A percentile compares a stretch with the other conserved stretches of the same genome.
These are phyloP conservation scores for Megaustenia siamemsis DNA, from an alignment of 2,888 invertebrate species.

Conservation along the genomic window DNA sequence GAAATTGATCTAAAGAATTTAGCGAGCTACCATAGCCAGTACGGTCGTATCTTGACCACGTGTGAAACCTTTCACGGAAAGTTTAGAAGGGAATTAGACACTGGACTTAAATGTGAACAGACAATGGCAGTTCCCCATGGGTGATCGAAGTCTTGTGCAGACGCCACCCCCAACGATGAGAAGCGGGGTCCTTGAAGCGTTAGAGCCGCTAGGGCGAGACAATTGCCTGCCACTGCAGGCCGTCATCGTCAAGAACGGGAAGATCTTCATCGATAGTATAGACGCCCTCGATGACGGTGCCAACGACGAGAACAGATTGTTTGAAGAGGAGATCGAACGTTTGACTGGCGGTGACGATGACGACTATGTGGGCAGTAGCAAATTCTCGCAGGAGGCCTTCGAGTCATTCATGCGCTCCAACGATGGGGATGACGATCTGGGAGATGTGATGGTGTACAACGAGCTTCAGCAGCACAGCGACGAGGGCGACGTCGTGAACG, in stretches of 20 bases:
- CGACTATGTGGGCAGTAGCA: constrained; percentile 41
- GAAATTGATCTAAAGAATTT: too few relatives aligned
- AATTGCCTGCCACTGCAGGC: constrained; percentile 55
- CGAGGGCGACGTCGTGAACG: neutral
- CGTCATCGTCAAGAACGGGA: constrained; percentile 59
- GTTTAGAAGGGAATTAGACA: neutral
- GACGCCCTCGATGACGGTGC: constrained; percentile 54
- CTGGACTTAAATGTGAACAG: neutral
- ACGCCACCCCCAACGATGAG: constrained; percentile 48
- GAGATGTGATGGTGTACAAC: constrained; percentile 40
- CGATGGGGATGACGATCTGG: constrained; percentile 47
- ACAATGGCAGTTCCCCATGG: constrained; percentile 42
- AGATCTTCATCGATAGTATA: constrained; percentile 57
- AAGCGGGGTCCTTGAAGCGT: constrained; percentile 49
- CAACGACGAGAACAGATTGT: constrained; percentile 25
- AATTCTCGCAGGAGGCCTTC: constrained; percentile 52
- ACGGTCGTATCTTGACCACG: too few relatives aligned
- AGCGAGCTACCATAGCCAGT: too few relatives aligned
- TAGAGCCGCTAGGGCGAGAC: constrained; percentile 45
- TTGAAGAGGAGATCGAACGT: constrained; percentile 48
- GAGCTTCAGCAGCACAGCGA: constrained; percentile 38
- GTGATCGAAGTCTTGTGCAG: constrained; percentile 45
- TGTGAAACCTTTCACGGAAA: too few relatives aligned
- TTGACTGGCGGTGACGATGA: constrained; percentile 39
- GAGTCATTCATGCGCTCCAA: constrained; percentile 50